Percentiles rank a stretch among this genome's conserved stretches.
Evolutionary conservation across 2,113 vertebrate species (phyloP).

Genomic region (Peromyscus polionotus): DNA sequence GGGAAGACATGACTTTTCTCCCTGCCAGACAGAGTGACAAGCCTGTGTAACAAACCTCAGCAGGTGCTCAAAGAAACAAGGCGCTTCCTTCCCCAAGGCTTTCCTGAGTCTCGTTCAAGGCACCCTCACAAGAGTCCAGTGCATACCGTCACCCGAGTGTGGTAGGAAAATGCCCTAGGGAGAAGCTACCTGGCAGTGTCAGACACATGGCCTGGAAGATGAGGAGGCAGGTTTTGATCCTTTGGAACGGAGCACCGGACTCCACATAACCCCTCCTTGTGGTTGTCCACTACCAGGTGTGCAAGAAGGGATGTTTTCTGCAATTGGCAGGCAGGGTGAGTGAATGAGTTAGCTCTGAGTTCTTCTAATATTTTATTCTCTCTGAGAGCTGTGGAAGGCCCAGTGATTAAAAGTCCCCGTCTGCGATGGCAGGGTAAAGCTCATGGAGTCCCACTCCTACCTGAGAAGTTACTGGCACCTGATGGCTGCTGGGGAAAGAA

Average conservation of each 20-base stretch:
- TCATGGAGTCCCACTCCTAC: neutral
- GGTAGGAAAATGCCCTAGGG: neutral
- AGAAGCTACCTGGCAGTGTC: neutral
- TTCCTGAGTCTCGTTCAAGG: neutral
- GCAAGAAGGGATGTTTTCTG: neutral
- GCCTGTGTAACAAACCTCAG: neutral
- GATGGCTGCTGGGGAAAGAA: neutral
- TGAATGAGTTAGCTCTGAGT: neutral
- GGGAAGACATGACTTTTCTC: neutral
- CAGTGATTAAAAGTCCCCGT: neutral
- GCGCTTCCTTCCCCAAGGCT: neutral
- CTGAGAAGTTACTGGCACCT: neutral
- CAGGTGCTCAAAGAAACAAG: neutral
- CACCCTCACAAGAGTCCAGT: neutral
- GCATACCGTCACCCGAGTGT: neutral
- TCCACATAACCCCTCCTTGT: neutral
- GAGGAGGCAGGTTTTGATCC: neutral
- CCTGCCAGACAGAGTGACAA: neutral
- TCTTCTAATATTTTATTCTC: neutral
- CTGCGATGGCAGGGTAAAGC: neutral
- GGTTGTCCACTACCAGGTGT: rapidly evolving
- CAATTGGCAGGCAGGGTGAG: neutral
- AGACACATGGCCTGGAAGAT: neutral
- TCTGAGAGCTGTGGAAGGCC: neutral
- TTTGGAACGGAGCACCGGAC: neutral